phyloP scores from a whole-genome alignment of 2,113 vertebrate species.

The Promerops cafer region DNA sequence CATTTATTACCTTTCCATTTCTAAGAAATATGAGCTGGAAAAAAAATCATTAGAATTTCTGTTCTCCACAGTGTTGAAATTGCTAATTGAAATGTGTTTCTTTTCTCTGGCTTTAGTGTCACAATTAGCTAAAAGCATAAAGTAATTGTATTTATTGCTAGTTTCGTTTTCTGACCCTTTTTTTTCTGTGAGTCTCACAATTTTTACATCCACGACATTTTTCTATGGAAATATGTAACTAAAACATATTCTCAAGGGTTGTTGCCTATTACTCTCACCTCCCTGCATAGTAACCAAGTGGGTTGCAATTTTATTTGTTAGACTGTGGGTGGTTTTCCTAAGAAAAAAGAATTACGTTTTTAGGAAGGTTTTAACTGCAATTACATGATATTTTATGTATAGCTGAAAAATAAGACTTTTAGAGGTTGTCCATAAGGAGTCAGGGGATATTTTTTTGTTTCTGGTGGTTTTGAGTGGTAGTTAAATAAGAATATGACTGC shows the following conservation, averaged over 20 bases:
- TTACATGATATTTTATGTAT: neutral
- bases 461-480: neutral
- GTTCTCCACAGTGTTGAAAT: neutral
- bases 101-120: neutral
- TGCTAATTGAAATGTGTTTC: neutral
- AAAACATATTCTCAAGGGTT: neutral
- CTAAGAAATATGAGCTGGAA: neutral
- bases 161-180: neutral
- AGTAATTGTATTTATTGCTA: neutral
- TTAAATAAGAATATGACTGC: neutral
- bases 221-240: neutral
- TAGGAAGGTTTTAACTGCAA: neutral
- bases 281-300: neutral
- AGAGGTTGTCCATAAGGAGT: neutral
- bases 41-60: neutral
- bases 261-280: neutral
- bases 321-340: neutral
- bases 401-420: neutral
- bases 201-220: neutral
- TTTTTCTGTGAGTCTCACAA: fast-evolving
- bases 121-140: neutral
- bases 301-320: neutral
- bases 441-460: neutral
- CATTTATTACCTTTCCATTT: neutral
- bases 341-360: neutral